These are phyloP conservation scores for Fukomys damarensis DNA, from an alignment of 2,113 vertebrate genomes.

Conservation along the genomic window DNA sequence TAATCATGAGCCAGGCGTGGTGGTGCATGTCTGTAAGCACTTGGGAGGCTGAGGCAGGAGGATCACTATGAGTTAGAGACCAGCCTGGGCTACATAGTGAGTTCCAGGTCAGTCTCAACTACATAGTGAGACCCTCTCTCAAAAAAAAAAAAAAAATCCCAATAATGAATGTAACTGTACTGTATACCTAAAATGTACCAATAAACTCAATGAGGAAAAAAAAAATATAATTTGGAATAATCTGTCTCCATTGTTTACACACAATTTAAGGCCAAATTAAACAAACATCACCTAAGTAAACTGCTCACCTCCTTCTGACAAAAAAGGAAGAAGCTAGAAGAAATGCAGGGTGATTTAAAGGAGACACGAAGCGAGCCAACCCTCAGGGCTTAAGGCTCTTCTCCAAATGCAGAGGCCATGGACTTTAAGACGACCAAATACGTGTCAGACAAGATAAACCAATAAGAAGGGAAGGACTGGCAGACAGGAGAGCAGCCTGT, in stretches of 20 bases:
- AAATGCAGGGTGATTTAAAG: neutral
- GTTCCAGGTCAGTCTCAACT: too few relatives aligned
- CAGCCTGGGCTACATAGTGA: too few relatives aligned
- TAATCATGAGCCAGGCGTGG: too few relatives aligned
- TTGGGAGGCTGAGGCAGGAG: too few relatives aligned
- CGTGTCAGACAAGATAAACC: neutral
- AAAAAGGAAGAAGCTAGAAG: neutral
- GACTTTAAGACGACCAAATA: neutral
- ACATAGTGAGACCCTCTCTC: too few relatives aligned
- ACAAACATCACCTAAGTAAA: neutral
- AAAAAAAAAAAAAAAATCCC: too few relatives aligned
- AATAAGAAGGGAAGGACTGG: neutral
- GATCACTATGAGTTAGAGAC: too few relatives aligned
- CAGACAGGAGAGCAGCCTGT: neutral
- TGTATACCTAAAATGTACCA: too few relatives aligned
- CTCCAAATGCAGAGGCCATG: neutral
- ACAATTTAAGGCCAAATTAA: neutral
- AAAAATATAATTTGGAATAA: neutral
- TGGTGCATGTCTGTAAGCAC: too few relatives aligned
- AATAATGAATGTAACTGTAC: too few relatives aligned
- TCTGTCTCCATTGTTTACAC: neutral
- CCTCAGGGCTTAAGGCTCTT: neutral
- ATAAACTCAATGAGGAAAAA: too few relatives aligned
- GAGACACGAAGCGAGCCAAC: neutral
- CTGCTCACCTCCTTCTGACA: neutral